Evolutionary conservation across 2,888 invertebrate genomes (phyloP).

Genomic region (Tenthredo mesomela): DNA sequence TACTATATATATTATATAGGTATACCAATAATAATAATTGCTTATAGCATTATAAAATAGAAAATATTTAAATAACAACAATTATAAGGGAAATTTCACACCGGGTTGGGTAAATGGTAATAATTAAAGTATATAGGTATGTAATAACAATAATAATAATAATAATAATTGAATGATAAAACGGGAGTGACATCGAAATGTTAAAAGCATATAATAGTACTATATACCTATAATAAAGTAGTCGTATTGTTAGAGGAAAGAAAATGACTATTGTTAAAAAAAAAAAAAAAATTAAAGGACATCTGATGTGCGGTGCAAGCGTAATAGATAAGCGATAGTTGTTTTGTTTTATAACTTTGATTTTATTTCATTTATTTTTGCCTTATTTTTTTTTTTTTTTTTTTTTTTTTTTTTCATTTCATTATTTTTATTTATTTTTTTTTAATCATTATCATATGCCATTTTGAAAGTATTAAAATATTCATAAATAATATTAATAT

Average conservation of each 20-base stretch:
- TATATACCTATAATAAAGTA: background rate
- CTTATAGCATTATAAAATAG: background rate
- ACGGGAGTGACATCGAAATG: slow-evolving; percentile 3
- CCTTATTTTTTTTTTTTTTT: slow-evolving; percentile 53
- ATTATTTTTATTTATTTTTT: slow-evolving; percentile 59
- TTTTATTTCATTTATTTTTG: slow-evolving; percentile 49
- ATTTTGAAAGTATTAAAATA: slow-evolving; percentile 73
- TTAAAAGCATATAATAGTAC: background rate
- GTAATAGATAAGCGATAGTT: slow-evolving; percentile 21
- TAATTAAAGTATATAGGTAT: background rate
- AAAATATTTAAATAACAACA: slow-evolving; percentile 5
- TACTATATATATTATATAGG: background rate
- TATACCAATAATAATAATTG: background rate
- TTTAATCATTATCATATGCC: slow-evolving; percentile 65
- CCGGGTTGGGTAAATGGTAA: background rate
- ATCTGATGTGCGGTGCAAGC: background rate
- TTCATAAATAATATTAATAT: slow-evolving; percentile 75
- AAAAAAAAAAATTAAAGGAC: background rate
- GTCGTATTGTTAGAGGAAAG: background rate
- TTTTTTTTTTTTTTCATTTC: slow-evolving; percentile 60
- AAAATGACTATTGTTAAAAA: background rate
- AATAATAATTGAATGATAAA: slow-evolving; percentile 5
- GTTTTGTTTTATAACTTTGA: slow-evolving; percentile 19
- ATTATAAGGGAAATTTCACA: background rate
- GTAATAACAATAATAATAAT: slow-evolving; percentile 1